Evolutionary conservation across 1,140 invertebrate genomes (phyloP).

Genomic region (Macrobrachium rosenbergii): DNA sequence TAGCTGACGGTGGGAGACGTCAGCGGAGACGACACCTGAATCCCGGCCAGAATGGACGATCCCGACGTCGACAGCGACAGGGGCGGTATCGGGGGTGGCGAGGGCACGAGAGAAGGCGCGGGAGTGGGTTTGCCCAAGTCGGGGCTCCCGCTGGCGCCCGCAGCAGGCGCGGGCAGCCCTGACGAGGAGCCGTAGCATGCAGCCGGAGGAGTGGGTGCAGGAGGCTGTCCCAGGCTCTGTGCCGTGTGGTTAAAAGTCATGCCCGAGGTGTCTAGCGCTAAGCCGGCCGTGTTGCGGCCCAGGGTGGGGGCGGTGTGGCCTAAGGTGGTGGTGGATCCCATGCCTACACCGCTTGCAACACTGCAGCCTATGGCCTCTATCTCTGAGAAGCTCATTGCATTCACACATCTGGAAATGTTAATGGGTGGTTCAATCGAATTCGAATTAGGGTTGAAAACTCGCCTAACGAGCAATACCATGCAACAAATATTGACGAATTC

Average conservation of each 20-base stretch:
- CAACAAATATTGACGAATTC: too few species aligned
- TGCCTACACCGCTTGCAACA: neutral
- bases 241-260: neutral
- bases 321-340: conserved; percentile 15
- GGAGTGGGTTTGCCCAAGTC: too few species aligned
- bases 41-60: conserved; percentile 8
- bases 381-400: conserved; percentile 11
- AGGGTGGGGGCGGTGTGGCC: conserved; percentile 1
- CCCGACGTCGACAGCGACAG: neutral
- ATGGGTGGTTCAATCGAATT: too few species aligned
- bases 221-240: neutral
- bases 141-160: neutral
- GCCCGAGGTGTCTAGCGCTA: too few species aligned
- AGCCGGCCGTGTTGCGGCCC: too few species aligned
- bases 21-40: conserved; percentile 31
- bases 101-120: too few species aligned
- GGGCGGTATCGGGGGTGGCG: too few species aligned
- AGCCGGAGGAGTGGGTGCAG: neutral
- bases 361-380: neutral
- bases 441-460: too few species aligned
- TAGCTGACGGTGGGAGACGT: conserved; percentile 42
- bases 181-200: too few species aligned
- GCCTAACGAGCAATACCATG: too few species aligned
- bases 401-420: neutral
- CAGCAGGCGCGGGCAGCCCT: too few species aligned